These are phyloP conservation scores for Sarotherodon lohbergeri DNA, from an alignment of 2,113 vertebrate genomes.

Conservation along the genomic window DNA sequence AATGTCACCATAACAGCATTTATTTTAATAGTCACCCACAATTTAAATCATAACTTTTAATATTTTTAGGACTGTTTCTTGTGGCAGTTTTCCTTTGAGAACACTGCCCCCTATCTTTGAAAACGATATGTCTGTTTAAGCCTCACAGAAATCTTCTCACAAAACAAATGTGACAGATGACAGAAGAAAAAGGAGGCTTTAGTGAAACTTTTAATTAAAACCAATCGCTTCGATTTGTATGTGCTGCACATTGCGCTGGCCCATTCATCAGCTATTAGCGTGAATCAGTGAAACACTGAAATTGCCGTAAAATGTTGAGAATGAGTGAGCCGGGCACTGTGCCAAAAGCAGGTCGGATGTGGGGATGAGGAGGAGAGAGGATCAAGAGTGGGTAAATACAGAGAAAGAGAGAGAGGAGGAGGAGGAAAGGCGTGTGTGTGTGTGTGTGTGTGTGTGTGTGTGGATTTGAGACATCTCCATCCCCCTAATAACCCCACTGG, in stretches of 20 bases:
- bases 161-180: background rate
- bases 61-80: background rate
- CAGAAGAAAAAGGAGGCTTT: background rate
- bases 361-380: constrained; percentile 27
- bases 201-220: constrained; percentile 50
- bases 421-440: background rate
- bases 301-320: constrained; percentile 25
- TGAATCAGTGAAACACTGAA: constrained; percentile 55
- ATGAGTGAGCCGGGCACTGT: constrained; percentile 20
- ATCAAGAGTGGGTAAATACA: constrained; percentile 33
- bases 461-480: constrained; percentile 53
- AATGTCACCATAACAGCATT: background rate
- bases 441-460: background rate
- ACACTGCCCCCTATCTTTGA: constrained; percentile 71
- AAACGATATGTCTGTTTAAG: background rate
- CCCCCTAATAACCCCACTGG: constrained; percentile 55
- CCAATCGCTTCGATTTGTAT: constrained; percentile 37
- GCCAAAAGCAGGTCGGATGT: constrained; percentile 33
- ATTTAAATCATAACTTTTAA: background rate
- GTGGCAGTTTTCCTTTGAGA: constrained; percentile 49
- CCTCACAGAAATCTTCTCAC: background rate
- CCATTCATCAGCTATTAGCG: constrained; percentile 59
- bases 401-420: background rate
- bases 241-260: background rate
- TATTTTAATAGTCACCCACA: background rate